Conservation (phyloP, 2,888 invertebrate genomes). For the Volucella inflata region DNA sequence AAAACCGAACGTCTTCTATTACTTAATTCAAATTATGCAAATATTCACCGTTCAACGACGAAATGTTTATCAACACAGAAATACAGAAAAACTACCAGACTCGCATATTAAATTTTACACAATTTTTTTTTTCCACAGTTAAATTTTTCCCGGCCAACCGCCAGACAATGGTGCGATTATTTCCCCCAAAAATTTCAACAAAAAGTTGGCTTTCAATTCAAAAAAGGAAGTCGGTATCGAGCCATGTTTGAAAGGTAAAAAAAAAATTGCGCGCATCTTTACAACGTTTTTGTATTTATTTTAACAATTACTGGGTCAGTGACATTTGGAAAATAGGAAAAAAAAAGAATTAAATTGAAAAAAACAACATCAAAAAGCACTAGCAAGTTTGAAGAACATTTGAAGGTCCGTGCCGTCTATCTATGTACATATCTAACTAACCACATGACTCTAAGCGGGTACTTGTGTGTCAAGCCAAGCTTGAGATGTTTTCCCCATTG, state of each 20-base stretch:
- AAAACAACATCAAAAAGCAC: too few species aligned
- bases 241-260: background rate
- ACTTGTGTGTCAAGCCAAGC: slow-evolving; percentile 22
- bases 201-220: slow-evolving; percentile 16
- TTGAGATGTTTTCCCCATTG: slow-evolving; percentile 31
- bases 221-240: slow-evolving; percentile 11
- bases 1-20: slow-evolving; percentile 8
- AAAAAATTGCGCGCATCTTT: slow-evolving; percentile 16
- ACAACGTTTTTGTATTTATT: slow-evolving; percentile 28
- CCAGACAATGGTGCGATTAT: slow-evolving; percentile 44
- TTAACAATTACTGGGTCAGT: slow-evolving; percentile 61
- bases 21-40: slow-evolving; percentile 62
- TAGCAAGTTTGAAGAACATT: slow-evolving; percentile 21
- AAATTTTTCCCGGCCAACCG: slow-evolving; percentile 8
- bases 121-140: background rate
- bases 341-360: background rate
- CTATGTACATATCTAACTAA: too few species aligned
- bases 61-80: slow-evolving; percentile 43
- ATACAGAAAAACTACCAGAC: slow-evolving; percentile 27
- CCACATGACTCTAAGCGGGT: too few species aligned
- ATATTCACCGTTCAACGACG: slow-evolving; percentile 62
- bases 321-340: slow-evolving; percentile 29
- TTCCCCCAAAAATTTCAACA: slow-evolving; percentile 18
- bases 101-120: slow-evolving; percentile 61
- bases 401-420: slow-evolving; percentile 25